Base-by-base conservation (phyloP, 2,888 invertebrate species). In the Caenorhabditis drosophilae region DNA sequence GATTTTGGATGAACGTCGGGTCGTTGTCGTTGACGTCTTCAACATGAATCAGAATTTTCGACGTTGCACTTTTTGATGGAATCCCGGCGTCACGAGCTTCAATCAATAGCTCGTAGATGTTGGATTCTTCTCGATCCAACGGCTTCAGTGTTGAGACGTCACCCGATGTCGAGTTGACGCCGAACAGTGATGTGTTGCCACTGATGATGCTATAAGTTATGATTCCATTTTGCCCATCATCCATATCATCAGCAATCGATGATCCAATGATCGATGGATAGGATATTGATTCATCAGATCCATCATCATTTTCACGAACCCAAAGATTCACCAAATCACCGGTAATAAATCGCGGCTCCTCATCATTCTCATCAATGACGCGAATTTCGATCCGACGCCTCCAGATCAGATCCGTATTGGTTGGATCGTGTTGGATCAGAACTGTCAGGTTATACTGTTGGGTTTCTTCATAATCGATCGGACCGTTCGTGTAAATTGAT, bases 1-100 rank as follows among this genome's bases (percentile, higher is more conserved):
- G 53, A 78, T 67, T 51, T 67, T 90, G 89, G 78, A 90, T 91
- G 49, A 76, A 77, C n/a, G 35, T 48, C 15, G 77, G 77, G 23
- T 60, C 40, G 49, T 77, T 73, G 31, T 77, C 76, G 41, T 77
- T 76, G 40, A 68, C 55, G 42, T 76, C 76, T 20, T 72, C 52
- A 11, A 76, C 73, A 36, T 55, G 44, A 22, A 77, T 69, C 31
- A 59, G 22, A 47, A 75, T 62, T 2, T 40, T 35, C 0, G 59
- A 57, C 2, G 47, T 52, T 0, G 61, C 55, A 4, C 46, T 54
- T 11, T 63, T 44, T 0, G 60, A 49, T 2, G 59, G 58, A 12
- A 59, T 55, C 34, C 67, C 62, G 2, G 56, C 52, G 27, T 75
- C 75, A 4, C 52, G 61, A 9, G 68, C 73, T 55, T 73, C 62